These are phyloP conservation scores for Allacma fusca DNA, from an alignment of 2,888 invertebrate genomes.

Conservation along the genomic window DNA sequence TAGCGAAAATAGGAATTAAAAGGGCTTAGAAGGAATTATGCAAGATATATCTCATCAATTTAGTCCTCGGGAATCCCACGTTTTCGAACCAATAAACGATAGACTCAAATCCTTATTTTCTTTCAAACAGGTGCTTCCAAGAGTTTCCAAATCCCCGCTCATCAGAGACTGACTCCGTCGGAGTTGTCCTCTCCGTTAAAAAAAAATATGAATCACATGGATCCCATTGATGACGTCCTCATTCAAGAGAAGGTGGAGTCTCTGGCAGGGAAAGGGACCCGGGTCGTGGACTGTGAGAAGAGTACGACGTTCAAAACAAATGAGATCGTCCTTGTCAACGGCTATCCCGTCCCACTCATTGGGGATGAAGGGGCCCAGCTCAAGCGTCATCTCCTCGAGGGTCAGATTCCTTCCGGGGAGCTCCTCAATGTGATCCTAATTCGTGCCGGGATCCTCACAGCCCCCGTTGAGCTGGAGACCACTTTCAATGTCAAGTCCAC, in stretches of 20 bases:
- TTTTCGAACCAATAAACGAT: too few relatives aligned
- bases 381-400: slow-evolving; percentile 71
- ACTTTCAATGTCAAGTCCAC: slow-evolving; percentile 76
- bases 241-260: slow-evolving; percentile 79
- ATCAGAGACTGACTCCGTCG: too few relatives aligned
- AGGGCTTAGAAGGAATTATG: too few relatives aligned
- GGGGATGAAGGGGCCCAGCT: slow-evolving; percentile 75
- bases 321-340: slow-evolving; percentile 76
- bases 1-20: too few relatives aligned
- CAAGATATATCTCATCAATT: too few relatives aligned
- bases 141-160: too few relatives aligned
- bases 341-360: slow-evolving; percentile 73
- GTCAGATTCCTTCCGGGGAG: slow-evolving; percentile 73
- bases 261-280: slow-evolving; percentile 75
- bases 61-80: too few relatives aligned
- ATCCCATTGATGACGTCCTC: slow-evolving; percentile 73
- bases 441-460: slow-evolving; percentile 70
- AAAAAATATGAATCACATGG: slow-evolving; percentile 49
- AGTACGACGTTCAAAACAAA: slow-evolving; percentile 75
- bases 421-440: slow-evolving; percentile 75
- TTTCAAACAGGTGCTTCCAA: too few relatives aligned
- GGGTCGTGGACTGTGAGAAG: slow-evolving; percentile 77
- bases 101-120: too few relatives aligned
- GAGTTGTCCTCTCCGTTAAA: too few relatives aligned
- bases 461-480: slow-evolving; percentile 76